These are phyloP conservation scores for Acleris literana DNA, from an alignment of 2,888 invertebrate genomes.

Conservation along the genomic window DNA sequence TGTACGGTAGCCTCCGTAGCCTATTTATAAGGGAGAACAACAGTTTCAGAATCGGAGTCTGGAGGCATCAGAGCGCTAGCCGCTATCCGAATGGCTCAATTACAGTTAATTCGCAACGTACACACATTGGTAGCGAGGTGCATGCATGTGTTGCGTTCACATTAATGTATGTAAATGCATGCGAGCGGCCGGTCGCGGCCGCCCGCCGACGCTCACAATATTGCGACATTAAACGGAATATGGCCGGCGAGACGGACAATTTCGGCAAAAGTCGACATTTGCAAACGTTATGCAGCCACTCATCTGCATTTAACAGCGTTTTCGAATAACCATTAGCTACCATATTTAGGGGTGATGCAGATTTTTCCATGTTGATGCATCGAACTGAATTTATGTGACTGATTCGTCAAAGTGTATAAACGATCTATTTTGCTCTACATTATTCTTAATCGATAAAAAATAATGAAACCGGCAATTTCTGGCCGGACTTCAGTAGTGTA, in stretches of 20 bases:
- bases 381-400: constrained; percentile 7
- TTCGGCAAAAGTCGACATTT: constrained; percentile 78
- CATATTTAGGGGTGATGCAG: constrained; percentile 21
- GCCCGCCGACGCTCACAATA: constrained; percentile 76
- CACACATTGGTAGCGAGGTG: constrained; percentile 76
- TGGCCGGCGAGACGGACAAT: constrained; percentile 77
- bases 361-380: constrained; percentile 22
- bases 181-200: constrained; percentile 71
- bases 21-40: constrained; percentile 35
- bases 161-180: constrained; percentile 83
- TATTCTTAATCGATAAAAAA: too few species aligned
- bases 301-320: constrained; percentile 62
- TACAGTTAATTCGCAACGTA: constrained; percentile 82
- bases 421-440: background rate
- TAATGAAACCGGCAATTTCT: too few species aligned
- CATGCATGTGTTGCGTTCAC: constrained; percentile 77
- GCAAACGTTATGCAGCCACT: constrained; percentile 68
- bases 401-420: background rate
- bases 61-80: constrained; percentile 68
- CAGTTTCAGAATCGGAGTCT: constrained; percentile 55
- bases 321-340: constrained; percentile 50
- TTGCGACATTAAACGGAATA: constrained; percentile 82
- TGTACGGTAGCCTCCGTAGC: too few species aligned
- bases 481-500: too few species aligned
- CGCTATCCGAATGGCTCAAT: constrained; percentile 81